Evolutionary conservation across 2,113 vertebrate genomes (phyloP), one percentile per base, ranked within the genome.

Genomic region (Gracilinanus agilis): DNA sequence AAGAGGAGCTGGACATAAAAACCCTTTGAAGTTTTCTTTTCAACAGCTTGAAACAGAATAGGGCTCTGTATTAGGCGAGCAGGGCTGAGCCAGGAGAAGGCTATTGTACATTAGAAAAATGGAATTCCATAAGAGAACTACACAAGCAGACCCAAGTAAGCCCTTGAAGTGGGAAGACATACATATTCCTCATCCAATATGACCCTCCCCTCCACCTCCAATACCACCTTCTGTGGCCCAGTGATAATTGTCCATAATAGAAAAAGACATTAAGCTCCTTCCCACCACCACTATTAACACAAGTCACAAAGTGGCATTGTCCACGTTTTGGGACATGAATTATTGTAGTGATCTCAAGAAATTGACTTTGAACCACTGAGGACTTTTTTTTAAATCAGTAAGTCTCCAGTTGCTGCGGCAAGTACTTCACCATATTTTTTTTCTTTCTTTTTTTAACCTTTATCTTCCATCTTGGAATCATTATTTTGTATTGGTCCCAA

Each of bases 71-170:
- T 95, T 94, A 55, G 4, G 88, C 49, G 53, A 96, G 95, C 94
- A 95, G 55, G 90, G 94, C 55, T 1, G 0, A 97, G 75, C 93
- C 92, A 95, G 3, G 55, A 75, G 88, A 90, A 88, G 91, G 92
- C 95, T 89, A 94, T 96, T 97, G 96, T 97, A 54, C 95, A 89
- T 94, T 92, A 88, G 91, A 94, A 94, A 97, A 96, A 97, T 93
- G 75, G 92, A 92, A 96, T 56, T 92, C 95, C 93, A 53, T 9
- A 9, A 95, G 95, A 96, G 90, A 90, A 95, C 96, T 96, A 92
- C 44, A 53, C 54, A 91, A 94, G 29, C 89, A 91, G 93, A 90
- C 75, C 89, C 0, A 54, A 58, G 93, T 54, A 53, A 54, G 89
- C 93, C 94, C 54, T 94, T 96, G 94, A 96, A 96, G 96, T 54